Percentiles rank a stretch among this genome's conserved stretches.
phyloP scores from a whole-genome alignment of 2,113 vertebrate genomes.

The Bubalus kerabau region DNA sequence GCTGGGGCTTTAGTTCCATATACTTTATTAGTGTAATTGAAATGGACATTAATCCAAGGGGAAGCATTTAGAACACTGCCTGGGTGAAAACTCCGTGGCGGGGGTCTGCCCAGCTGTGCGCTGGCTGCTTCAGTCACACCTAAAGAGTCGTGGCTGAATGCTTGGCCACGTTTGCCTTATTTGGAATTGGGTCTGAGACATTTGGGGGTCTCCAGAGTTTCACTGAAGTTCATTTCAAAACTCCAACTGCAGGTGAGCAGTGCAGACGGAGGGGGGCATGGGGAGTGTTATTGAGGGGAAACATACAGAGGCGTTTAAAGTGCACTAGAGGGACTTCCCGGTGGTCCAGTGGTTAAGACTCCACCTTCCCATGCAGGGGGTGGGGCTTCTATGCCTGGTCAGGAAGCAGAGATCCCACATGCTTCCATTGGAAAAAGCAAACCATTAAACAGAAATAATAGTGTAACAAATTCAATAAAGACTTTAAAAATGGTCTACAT shows the following conservation, averaged over 20 bases:
- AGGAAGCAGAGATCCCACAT: not conserved
- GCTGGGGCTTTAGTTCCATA: not conserved
- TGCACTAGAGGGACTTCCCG: not conserved
- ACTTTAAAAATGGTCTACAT: not conserved
- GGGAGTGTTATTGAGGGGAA: not conserved
- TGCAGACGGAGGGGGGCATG: accelerated
- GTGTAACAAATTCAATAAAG: not conserved
- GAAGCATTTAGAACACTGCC: not conserved
- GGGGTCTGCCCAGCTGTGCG: not conserved
- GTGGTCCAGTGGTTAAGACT: not conserved
- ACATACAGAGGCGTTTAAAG: not conserved
- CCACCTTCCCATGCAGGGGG: not conserved
- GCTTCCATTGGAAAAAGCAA: not conserved
- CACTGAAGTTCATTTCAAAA: not conserved
- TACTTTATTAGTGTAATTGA: not conserved
- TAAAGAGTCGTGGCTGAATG: not conserved
- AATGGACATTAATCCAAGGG: not conserved
- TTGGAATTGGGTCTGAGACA: not conserved
- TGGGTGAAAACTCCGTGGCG: not conserved
- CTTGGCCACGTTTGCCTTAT: not conserved
- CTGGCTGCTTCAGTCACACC: not conserved
- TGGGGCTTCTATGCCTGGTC: not conserved
- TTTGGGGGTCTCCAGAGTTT: not conserved
- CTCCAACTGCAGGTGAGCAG: too few species aligned
- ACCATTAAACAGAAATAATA: not conserved